A percentile compares a stretch with the other conserved stretches of the same genome.
phyloP scores from a whole-genome alignment of 1,140 invertebrate species.

The Panagrolaimus sp. region DNA sequence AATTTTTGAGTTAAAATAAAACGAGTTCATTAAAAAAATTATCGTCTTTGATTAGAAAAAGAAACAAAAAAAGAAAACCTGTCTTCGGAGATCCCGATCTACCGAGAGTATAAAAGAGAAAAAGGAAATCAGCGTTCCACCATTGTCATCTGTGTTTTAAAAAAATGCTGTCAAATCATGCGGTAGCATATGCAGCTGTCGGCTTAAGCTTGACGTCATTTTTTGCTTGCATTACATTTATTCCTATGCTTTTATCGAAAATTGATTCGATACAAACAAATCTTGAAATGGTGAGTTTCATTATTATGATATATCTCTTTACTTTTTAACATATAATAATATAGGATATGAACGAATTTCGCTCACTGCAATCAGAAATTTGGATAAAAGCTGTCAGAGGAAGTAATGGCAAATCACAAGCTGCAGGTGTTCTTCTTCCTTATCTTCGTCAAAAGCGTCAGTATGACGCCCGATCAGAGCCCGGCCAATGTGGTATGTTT shows the following conservation, averaged over 20 bases:
- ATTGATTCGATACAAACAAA: not conserved
- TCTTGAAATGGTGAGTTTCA: not conserved
- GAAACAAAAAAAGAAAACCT: no score
- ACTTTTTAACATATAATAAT: no score
- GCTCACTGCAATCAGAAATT: not conserved
- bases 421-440: not conserved
- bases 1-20: no score
- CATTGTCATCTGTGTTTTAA: no score
- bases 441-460: conserved; percentile 1
- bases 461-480: not conserved
- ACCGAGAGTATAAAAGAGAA: no score
- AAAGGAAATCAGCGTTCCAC: no score
- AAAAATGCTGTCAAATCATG: not conserved
- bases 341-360: not conserved
- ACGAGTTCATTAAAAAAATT: no score
- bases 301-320: no score
- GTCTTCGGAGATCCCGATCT: no score
- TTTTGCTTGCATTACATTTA: not conserved
- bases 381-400: conserved; percentile 3
- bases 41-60: no score
- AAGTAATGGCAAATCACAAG: not conserved
- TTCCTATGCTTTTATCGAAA: not conserved
- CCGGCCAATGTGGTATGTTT: not conserved
- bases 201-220: not conserved
- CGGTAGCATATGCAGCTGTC: not conserved